Conservation (phyloP, 2,113 vertebrate genomes). For the Pandion haliaetus region DNA sequence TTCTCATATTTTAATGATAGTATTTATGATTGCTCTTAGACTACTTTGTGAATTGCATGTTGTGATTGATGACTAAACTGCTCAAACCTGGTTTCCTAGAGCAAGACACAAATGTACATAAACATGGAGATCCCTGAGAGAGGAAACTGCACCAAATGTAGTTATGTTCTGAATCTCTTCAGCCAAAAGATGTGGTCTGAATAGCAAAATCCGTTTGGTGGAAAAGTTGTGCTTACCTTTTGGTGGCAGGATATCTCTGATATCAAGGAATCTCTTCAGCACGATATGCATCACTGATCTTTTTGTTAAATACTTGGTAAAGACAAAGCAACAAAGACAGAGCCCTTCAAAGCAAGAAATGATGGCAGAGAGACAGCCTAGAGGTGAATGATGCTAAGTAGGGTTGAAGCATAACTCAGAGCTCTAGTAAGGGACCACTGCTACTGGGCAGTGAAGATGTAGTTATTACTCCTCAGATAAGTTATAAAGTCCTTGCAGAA, state of each 20-base stretch:
- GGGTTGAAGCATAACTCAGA: fast-evolving
- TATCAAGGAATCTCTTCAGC: background rate
- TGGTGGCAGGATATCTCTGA: background rate
- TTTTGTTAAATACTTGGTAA: background rate
- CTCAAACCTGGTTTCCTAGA: background rate
- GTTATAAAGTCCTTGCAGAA: background rate
- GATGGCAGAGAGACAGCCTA: background rate
- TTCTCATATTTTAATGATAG: background rate
- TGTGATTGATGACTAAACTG: background rate
- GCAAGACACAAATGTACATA: background rate
- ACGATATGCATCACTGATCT: background rate
- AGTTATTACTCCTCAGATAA: background rate
- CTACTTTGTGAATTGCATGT: background rate
- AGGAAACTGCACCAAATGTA: background rate
- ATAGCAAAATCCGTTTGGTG: background rate
- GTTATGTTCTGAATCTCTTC: background rate
- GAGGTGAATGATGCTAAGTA: background rate
- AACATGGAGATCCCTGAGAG: background rate
- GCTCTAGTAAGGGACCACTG: background rate
- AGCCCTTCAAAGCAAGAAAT: background rate
- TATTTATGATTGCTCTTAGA: background rate
- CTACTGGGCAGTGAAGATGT: background rate
- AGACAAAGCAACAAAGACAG: background rate
- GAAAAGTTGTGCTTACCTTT: background rate
- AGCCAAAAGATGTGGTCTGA: background rate